Conservation (phyloP, 2,888 invertebrate genomes). For the Elaeidobius kamerunicus region DNA sequence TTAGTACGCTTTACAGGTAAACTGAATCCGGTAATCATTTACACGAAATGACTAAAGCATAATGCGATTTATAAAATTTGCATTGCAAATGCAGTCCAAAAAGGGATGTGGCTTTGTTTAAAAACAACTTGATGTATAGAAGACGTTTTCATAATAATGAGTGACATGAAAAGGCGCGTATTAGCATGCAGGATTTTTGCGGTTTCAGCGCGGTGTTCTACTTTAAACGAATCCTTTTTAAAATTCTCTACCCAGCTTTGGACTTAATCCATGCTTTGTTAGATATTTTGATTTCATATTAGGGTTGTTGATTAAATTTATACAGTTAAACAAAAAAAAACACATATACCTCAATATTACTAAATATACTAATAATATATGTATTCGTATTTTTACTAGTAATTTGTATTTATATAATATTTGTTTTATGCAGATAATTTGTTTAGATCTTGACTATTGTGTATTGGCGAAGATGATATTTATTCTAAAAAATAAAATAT, state of each 20-base stretch:
- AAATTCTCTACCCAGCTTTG: neutral
- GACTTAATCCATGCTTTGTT: neutral
- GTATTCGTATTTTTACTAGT: too few relatives aligned
- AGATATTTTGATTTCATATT: neutral
- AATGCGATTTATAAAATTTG: slow-evolving; percentile 4
- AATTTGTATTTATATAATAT: too few relatives aligned
- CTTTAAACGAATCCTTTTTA: slow-evolving; percentile 7
- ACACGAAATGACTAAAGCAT: neutral
- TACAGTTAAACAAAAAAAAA: too few relatives aligned
- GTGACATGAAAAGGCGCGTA: slow-evolving; percentile 7
- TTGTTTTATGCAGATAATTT: too few relatives aligned
- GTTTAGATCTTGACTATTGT: too few relatives aligned
- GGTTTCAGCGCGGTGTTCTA: neutral
- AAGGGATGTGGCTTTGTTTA: slow-evolving; percentile 3
- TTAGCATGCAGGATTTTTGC: slow-evolving; percentile 7
- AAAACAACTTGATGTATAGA: slow-evolving; percentile 5
- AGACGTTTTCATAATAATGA: slow-evolving; percentile 15
- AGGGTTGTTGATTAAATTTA: neutral
- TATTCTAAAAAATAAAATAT: too few relatives aligned
- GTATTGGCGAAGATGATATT: too few relatives aligned
- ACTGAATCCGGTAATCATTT: slow-evolving; percentile 1
- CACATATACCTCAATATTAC: too few relatives aligned
- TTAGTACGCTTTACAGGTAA: neutral
- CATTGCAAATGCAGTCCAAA: slow-evolving; percentile 7
- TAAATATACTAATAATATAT: too few relatives aligned